phyloP scores from a whole-genome alignment of 2,888 invertebrate genomes.

The Agrotis ipsilon region DNA sequence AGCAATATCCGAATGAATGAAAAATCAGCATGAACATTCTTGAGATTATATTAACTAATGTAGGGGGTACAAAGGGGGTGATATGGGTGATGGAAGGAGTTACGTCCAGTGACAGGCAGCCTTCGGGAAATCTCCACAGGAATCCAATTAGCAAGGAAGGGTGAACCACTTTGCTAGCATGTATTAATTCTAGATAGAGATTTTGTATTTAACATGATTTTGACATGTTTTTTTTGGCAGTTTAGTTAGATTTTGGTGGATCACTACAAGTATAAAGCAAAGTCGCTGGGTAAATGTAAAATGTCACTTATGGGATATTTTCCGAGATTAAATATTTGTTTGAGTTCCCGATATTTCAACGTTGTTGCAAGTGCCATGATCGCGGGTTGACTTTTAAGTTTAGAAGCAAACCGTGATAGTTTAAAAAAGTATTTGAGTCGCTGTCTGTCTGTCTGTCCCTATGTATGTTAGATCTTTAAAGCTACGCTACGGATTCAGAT shows the following conservation, averaged over 20 bases:
- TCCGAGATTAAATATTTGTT: no score
- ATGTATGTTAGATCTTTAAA: no score
- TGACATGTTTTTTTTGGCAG: background rate
- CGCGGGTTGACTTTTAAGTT: no score
- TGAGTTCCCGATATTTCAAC: no score
- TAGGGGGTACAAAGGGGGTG: background rate
- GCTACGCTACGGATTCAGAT: no score
- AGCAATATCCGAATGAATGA: background rate
- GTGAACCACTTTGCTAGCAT: background rate
- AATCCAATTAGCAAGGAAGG: slow-evolving; percentile 67
- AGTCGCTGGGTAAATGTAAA: no score
- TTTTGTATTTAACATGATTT: background rate
- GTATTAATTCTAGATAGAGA: background rate
- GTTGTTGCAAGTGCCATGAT: no score
- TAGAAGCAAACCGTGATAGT: no score
- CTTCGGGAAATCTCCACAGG: slow-evolving; percentile 64
- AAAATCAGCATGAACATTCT: slow-evolving; percentile 20
- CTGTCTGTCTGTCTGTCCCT: no score
- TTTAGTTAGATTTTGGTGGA: background rate
- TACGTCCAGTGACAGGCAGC: slow-evolving; percentile 55
- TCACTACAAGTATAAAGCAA: no score
- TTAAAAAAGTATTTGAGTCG: no score
- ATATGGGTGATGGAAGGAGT: background rate
- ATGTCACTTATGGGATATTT: no score
- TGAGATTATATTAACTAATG: slow-evolving; percentile 9